Evolutionary conservation across 2,113 vertebrate species (phyloP).

Genomic region (Anser brachyrhynchus): DNA sequence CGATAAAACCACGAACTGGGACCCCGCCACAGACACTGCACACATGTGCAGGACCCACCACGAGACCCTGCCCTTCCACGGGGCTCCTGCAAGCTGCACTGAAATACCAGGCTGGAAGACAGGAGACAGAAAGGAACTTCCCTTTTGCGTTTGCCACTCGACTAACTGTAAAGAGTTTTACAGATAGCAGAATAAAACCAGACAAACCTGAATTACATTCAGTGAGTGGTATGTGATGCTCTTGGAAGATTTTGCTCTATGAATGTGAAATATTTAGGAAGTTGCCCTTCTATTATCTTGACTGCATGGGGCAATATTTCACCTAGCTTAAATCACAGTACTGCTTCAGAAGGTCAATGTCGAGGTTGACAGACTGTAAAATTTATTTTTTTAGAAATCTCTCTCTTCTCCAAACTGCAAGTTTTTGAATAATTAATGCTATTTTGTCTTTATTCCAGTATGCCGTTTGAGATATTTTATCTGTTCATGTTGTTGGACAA

Average conservation of each 20-base stretch:
- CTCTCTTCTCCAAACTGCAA: not conserved
- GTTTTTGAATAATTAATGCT: not conserved
- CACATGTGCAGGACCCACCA: not conserved
- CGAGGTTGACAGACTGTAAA: conserved; percentile 45
- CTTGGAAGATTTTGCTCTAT: not conserved
- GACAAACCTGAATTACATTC: not conserved
- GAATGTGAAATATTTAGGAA: conserved; percentile 41
- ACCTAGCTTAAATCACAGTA: conserved; percentile 25
- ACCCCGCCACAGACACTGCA: not conserved
- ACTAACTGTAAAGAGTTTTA: not conserved
- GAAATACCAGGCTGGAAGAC: not conserved
- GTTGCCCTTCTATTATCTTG: conserved; percentile 31
- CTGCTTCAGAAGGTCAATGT: not conserved
- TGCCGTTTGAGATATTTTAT: not conserved
- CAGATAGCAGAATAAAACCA: not conserved
- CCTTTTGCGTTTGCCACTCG: not conserved
- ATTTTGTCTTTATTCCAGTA: not conserved
- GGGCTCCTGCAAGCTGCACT: not conserved
- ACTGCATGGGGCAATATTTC: not conserved
- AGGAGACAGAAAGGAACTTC: not conserved
- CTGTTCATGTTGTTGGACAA: not conserved
- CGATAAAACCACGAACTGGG: not conserved
- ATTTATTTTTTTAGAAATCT: conserved; percentile 25
- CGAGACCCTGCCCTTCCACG: not conserved
- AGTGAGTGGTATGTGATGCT: not conserved